Evolutionary conservation across 2,888 invertebrate species (phyloP), one percentile per base, ranked within the genome.

Genomic region (Ethmia dodecea): DNA sequence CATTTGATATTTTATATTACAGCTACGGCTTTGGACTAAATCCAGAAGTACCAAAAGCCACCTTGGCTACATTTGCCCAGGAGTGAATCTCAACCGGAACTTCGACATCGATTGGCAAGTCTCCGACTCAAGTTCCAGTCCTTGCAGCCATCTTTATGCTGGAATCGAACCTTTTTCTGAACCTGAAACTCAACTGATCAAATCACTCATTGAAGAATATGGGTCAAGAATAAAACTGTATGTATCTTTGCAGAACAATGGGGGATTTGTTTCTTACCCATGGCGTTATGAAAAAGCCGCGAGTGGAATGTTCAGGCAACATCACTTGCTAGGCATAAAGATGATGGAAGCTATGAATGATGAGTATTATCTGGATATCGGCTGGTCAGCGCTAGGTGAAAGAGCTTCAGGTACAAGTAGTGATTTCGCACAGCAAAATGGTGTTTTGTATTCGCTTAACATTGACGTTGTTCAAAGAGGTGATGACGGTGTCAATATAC

Each of bases 41-140:
- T 90, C 90, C 0, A 79, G 90, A 1, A 88, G 88, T n/a, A 74
- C 71, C 0, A 55, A 48, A 12, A 71, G 60, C 25, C 57, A 76
- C 12, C 42, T 59, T 1, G 79, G 72, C 8, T 34, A 63, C 0
- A 53, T 65, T 0, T 94, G 94, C 47, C 72, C 75, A 1, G 95
- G 95, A 1, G 90, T 89, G 0, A 94, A 95, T 65, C 88, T 90
- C 2, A 94, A 94, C 60, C 78, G 94, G 2, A 95, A 95, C 64
- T 94, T 93, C 49, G 91, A 88, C 33, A 88, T 89, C 38, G 88
- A 90, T 41, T 94, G 94, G 93, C 89, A 84, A 66, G 77, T 73
- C 67, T 87, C 70, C 33, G 92, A 88, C 31, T 84, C 89, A 3
- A 89, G 89, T 36, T 65, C 64, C 1, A 80, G 87, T 33, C 89